phyloP scores from a whole-genome alignment of 2,113 vertebrate genomes.

The Martes martes region DNA sequence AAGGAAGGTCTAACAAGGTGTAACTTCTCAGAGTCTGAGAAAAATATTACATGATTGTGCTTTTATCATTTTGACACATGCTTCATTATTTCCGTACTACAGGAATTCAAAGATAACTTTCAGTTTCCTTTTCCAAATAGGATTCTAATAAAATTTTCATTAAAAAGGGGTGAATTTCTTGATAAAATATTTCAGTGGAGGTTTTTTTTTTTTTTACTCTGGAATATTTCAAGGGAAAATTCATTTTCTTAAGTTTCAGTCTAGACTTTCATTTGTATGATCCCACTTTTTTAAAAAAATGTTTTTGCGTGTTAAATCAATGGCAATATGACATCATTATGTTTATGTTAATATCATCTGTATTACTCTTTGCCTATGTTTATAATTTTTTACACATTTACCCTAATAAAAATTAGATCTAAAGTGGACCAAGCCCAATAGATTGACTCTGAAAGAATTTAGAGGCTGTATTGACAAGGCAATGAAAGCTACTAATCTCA shows the following conservation, averaged over 20 bases:
- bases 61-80: neutral
- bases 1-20: neutral
- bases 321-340: neutral
- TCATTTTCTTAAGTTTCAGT: neutral
- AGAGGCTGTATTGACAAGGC: neutral
- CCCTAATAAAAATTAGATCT: neutral
- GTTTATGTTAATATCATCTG: neutral
- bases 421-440: neutral
- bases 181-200: neutral
- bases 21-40: neutral
- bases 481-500: neutral
- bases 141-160: constrained; percentile 1
- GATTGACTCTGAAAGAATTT: neutral
- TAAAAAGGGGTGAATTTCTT: neutral
- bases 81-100: neutral
- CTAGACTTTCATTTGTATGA: neutral
- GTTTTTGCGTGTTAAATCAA: neutral
- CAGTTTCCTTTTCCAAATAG: neutral
- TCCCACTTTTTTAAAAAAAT: neutral
- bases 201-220: neutral
- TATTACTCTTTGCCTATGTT: neutral
- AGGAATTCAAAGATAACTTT: neutral
- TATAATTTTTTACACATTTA: neutral
- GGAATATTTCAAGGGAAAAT: neutral
- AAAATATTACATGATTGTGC: neutral